Evolutionary conservation across 2,113 vertebrate genomes (phyloP).

Genomic region (Tachysurus vachellii): DNA sequence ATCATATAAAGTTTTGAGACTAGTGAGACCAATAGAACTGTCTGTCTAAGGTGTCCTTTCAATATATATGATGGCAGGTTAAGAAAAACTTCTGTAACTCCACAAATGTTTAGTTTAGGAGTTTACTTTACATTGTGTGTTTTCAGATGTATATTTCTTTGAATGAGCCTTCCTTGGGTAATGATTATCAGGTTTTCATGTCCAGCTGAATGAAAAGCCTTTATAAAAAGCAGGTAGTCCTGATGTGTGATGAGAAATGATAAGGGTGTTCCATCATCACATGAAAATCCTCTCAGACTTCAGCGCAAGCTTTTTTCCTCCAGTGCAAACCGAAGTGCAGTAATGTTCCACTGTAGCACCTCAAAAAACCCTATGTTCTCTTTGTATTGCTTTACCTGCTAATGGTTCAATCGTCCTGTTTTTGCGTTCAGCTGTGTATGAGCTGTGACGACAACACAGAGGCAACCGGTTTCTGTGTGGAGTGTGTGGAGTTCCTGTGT

Average conservation of each 20-base stretch:
- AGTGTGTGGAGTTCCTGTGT: constrained; percentile 96
- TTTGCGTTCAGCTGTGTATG: constrained; percentile 84
- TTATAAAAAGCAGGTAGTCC: neutral
- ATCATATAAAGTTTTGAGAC: neutral
- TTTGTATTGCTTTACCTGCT: neutral
- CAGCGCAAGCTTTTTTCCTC: neutral
- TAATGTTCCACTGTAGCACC: neutral
- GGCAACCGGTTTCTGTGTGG: constrained; percentile 94
- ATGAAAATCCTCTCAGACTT: neutral
- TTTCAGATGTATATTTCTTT: neutral
- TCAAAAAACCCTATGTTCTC: neutral
- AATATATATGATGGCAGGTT: neutral
- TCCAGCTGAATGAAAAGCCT: neutral
- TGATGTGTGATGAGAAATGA: neutral
- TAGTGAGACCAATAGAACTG: neutral
- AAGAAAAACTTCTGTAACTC: neutral
- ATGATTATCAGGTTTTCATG: neutral
- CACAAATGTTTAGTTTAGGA: neutral
- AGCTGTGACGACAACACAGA: constrained; percentile 98
- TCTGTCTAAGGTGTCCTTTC: neutral
- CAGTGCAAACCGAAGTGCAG: neutral
- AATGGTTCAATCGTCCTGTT: neutral
- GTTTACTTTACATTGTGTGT: neutral
- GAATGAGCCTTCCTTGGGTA: neutral
- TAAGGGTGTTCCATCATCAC: neutral